Evolutionary conservation across 2,888 invertebrate genomes (phyloP), one percentile per base, ranked within the genome.

Genomic region (Atrina japonica): DNA sequence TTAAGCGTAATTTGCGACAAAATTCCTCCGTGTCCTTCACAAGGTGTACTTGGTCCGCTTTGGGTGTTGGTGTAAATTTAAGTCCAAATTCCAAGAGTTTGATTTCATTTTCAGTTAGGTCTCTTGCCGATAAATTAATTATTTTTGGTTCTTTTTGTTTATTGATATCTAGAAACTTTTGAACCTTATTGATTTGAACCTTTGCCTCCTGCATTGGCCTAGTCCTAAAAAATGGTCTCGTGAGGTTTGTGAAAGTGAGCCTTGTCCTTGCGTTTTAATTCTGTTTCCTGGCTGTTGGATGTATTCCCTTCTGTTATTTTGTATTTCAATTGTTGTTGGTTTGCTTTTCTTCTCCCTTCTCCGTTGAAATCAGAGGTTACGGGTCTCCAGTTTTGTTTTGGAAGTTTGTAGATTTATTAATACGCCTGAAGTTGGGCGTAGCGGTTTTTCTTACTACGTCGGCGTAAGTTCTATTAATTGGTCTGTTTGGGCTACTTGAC

Each of bases 61-160:
- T 16, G 58, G 58, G 58, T 41, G 58, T 43, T 21, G 43, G 58
- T 18, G 58, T 58, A 25, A 58, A 41, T 58, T 58, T 58, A 7
- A 58, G 21, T 29, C 58, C 58, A 58, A 21, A 40, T 35, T 35
- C 35, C 35, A 35, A 35, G 35, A 35, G 35, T 11, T 35, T 35
- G 5, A 35, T 35, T 35, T 58, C 43, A 40, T 58, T 40, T 14
- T 41, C 41, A 23, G 18, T 23, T 23, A 58, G 30, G 5, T 58
- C 58, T 43, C 43, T 58, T 11, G 18, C 23, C 23, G 58, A 58
- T 23, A 58, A 11, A n/a, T 58, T 58, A 6, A 58, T 58, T 41
- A 58, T 18, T 30, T 41, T 43, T 14, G 58, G 58, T 5, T 58
- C 11, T 6, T 11, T 23, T 21, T 40, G 7, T 41, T 47, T n/a